Percentiles rank a stretch among this genome's conserved stretches.
Evolutionary conservation across 35 echinoderm and acorn worm species (phyloP).

Genomic region (Apostichopus japonicus): DNA sequence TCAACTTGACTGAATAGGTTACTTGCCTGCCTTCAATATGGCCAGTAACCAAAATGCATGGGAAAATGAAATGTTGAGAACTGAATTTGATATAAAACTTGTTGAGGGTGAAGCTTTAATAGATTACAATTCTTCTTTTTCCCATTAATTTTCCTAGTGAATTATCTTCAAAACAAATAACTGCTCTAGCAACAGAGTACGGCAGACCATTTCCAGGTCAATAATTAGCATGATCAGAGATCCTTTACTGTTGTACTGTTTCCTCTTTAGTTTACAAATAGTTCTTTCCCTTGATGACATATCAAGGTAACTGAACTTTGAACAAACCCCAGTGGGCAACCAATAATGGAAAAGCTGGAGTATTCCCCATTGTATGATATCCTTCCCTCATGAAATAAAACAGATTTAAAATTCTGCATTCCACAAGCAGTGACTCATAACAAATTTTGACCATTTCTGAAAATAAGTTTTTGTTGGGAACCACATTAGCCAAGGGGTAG

Average conservation of each 20-base stretch:
- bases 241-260: neutral
- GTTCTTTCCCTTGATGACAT: slow-evolving; percentile 1
- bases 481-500: slow-evolving; percentile 35
- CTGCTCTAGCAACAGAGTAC: too few relatives aligned
- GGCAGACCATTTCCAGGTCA: too few relatives aligned
- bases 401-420: slow-evolving; percentile 32
- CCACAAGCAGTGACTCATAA: slow-evolving; percentile 23
- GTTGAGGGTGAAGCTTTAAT: too few relatives aligned
- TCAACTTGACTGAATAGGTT: too few relatives aligned
- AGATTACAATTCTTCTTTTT: too few relatives aligned
- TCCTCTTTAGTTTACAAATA: neutral
- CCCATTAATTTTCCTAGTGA: too few relatives aligned
- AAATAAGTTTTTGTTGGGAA: slow-evolving; percentile 14
- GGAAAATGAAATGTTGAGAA: too few relatives aligned
- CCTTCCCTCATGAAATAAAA: slow-evolving; percentile 21
- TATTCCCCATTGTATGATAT: slow-evolving; percentile 31
- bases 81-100: too few relatives aligned
- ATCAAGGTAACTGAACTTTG: slow-evolving; percentile 46
- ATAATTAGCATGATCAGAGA: too few relatives aligned
- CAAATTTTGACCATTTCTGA: slow-evolving; percentile 18
- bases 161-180: too few relatives aligned
- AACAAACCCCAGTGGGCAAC: slow-evolving; percentile 5
- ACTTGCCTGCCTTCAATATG: too few relatives aligned
- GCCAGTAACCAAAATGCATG: too few relatives aligned
- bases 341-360: neutral